Evolutionary conservation across 1,140 invertebrate species (phyloP).

Genomic region (Aphelinus certus): DNA sequence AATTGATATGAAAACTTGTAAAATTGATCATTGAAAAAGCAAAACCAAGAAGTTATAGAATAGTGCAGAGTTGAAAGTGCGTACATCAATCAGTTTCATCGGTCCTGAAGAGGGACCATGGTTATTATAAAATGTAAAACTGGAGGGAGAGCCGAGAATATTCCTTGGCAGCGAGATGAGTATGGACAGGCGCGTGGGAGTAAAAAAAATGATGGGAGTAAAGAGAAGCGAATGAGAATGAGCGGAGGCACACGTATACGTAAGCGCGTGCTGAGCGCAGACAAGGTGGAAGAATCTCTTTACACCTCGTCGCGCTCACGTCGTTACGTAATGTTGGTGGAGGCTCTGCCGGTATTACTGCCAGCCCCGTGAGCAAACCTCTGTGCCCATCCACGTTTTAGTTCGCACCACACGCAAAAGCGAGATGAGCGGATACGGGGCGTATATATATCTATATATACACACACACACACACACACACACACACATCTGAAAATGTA

Average conservation of each 20-base stretch:
- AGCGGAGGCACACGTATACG: not conserved
- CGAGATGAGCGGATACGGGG: too few species aligned
- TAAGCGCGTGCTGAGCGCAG: slow-evolving; percentile 8
- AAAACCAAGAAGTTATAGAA: too few species aligned
- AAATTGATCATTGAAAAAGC: too few species aligned
- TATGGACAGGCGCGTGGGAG: not conserved
- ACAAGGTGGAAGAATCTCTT: slow-evolving; percentile 42
- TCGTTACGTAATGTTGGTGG: slow-evolving; percentile 48
- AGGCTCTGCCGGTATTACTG: slow-evolving; percentile 43
- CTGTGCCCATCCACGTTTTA: slow-evolving; percentile 27
- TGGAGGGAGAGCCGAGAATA: not conserved
- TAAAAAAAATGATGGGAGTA: not conserved
- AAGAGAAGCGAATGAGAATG: not conserved
- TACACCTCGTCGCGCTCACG: slow-evolving; percentile 42
- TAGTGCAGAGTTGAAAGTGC: too few species aligned
- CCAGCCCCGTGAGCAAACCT: slow-evolving; percentile 46
- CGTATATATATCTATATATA: too few species aligned
- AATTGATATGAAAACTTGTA: too few species aligned
- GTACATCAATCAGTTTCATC: too few species aligned
- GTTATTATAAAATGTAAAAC: slow-evolving; percentile 6
- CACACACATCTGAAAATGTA: too few species aligned
- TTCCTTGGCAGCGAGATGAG: not conserved
- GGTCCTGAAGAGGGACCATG: not conserved
- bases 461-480: too few species aligned
- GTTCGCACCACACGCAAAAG: too few species aligned